These are phyloP conservation scores for Chondrosia reniformis DNA, from an alignment of 37 sponge, comb jelly and placozoan species.

Conservation along the genomic window DNA sequence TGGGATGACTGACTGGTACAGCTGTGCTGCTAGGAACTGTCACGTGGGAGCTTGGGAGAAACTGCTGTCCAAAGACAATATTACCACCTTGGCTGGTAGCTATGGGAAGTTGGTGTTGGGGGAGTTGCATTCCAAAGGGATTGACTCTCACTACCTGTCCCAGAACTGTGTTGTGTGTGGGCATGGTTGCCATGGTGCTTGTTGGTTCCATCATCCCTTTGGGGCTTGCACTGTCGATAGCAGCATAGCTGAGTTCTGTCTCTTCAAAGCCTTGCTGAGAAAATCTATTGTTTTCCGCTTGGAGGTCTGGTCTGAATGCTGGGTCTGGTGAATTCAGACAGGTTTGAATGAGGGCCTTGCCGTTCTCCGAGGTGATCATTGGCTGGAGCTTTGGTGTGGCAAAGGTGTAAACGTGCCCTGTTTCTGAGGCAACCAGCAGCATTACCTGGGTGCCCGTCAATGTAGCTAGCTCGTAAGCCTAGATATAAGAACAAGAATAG, in stretches of 20 bases:
- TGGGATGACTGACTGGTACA: slow-evolving; percentile 64
- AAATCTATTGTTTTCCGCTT: slow-evolving; percentile 75
- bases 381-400: slow-evolving; percentile 99
- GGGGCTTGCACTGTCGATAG: slow-evolving; percentile 56
- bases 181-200: not conserved
- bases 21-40: slow-evolving; percentile 27
- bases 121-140: slow-evolving; percentile 19
- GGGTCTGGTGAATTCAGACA: slow-evolving; percentile 97
- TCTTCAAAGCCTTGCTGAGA: slow-evolving; percentile 90
- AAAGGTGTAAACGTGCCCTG: slow-evolving; percentile 99
- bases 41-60: slow-evolving; percentile 7
- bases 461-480: slow-evolving; percentile 99
- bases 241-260: slow-evolving; percentile 88
- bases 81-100: not conserved
- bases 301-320: slow-evolving; percentile 40
- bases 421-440: slow-evolving; percentile 99
- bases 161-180: slow-evolving; percentile 13
- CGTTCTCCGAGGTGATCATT: slow-evolving; percentile 98
- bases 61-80: slow-evolving; percentile 20
- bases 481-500: not conserved
- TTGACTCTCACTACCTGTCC: slow-evolving; percentile 14
- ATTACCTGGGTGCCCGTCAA: slow-evolving; percentile 99
- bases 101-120: slow-evolving; percentile 3
- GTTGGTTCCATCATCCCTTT: slow-evolving; percentile 60
- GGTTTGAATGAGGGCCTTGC: slow-evolving; percentile 99